These are phyloP conservation scores for Tyrophagus putrescentiae DNA, from an alignment of 1,140 invertebrate species.

Conservation along the genomic window DNA sequence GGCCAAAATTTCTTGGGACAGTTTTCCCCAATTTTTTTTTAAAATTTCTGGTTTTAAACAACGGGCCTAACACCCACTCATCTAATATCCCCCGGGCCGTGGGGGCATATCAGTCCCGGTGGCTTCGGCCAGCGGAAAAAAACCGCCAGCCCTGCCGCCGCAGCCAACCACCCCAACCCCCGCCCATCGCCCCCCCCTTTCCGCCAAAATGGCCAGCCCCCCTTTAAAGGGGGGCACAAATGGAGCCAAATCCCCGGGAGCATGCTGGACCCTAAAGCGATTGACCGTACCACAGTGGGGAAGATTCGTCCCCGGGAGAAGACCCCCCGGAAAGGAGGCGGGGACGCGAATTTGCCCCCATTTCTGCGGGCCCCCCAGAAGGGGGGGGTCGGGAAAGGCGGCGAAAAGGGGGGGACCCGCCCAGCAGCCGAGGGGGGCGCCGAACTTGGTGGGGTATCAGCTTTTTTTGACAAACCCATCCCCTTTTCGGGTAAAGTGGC, in stretches of 20 bases:
- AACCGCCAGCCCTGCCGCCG: neutral
- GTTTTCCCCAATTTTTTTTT: no score
- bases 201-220: constrained; percentile 20
- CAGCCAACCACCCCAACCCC: constrained; percentile 6
- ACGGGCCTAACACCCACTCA: no score
- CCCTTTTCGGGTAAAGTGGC: constrained; percentile 45
- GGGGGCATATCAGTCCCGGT: neutral
- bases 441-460: constrained; percentile 27
- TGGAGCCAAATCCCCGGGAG: constrained; percentile 58
- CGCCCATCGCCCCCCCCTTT: neutral
- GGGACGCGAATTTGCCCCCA: constrained; percentile 66
- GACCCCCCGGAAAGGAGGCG: constrained; percentile 68
- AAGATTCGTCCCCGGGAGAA: constrained; percentile 83
- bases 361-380: constrained; percentile 45
- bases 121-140: neutral
- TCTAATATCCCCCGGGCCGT: neutral
- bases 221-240: constrained; percentile 48
- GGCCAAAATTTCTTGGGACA: no score
- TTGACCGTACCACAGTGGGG: constrained; percentile 66
- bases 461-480: constrained; percentile 22
- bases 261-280: constrained; percentile 60
- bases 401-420: no score
- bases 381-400: constrained; percentile 28
- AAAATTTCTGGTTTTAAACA: no score
- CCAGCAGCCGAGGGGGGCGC: constrained; percentile 33